Evolutionary conservation across 2,113 vertebrate species (phyloP).

Genomic region (Catharus bicknelli): DNA sequence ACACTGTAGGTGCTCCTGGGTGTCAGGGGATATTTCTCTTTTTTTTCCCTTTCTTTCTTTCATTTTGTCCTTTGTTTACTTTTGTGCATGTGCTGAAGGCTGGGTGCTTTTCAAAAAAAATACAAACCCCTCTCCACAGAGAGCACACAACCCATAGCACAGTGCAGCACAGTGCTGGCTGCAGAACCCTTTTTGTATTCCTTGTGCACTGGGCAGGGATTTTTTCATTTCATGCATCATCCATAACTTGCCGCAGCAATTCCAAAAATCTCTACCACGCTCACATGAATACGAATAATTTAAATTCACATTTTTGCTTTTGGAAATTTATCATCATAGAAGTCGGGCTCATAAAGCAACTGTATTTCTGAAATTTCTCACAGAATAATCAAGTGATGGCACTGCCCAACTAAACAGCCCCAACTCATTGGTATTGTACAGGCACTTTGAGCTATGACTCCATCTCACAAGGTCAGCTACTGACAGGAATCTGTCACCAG

Average conservation of each 20-base stretch:
- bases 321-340: slow-evolving; percentile 63
- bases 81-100: neutral
- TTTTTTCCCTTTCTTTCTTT: neutral
- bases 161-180: neutral
- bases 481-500: neutral
- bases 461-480: neutral
- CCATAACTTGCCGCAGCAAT: slow-evolving; percentile 61
- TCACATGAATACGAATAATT: slow-evolving; percentile 67
- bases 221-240: slow-evolving; percentile 73
- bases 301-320: slow-evolving; percentile 69
- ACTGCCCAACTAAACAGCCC: neutral
- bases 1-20: neutral
- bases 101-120: slow-evolving; percentile 36
- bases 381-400: slow-evolving; percentile 33
- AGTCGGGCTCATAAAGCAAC: slow-evolving; percentile 40
- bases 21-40: neutral
- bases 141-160: neutral
- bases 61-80: neutral
- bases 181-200: slow-evolving; percentile 66
- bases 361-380: slow-evolving; percentile 34
- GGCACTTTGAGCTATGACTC: neutral
- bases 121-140: neutral
- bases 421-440: neutral
- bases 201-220: slow-evolving; percentile 63
- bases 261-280: slow-evolving; percentile 68